Evolutionary conservation across 2,113 vertebrate genomes (phyloP).

Genomic region (Nesoenas mayeri): DNA sequence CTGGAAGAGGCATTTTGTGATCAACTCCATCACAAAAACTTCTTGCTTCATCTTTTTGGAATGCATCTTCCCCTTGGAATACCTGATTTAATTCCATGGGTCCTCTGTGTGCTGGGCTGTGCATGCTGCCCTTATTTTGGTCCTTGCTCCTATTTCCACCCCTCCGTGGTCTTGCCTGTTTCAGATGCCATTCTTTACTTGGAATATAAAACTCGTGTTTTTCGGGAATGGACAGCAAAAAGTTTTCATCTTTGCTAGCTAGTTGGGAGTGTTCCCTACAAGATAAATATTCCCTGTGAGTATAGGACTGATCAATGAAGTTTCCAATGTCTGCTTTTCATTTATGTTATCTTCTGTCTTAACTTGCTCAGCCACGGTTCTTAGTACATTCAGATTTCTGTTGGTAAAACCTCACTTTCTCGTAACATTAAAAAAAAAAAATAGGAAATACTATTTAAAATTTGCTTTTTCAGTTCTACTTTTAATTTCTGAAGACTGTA

Average conservation of each 20-base stretch:
- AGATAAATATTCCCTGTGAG: not conserved
- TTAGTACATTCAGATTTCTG: not conserved
- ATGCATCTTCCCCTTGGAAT: not conserved
- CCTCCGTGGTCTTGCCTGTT: not conserved
- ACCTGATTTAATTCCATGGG: not conserved
- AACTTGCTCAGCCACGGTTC: not conserved
- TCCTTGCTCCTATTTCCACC: not conserved
- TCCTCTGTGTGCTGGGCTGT: not conserved
- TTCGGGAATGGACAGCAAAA: not conserved
- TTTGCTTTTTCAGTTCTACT: not conserved
- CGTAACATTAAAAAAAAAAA: not conserved
- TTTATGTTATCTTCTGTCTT: not conserved
- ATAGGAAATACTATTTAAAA: not conserved
- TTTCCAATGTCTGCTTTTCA: not conserved
- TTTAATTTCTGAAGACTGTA: not conserved
- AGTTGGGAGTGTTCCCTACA: not conserved
- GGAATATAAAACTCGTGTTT: not conserved
- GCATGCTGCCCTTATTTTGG: not conserved
- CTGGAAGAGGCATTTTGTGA: not conserved
- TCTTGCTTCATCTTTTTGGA: not conserved
- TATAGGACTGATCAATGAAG: not conserved
- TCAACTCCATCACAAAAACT: not conserved
- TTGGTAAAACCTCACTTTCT: not conserved
- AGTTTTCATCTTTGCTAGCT: not conserved
- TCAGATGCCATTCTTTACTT: not conserved